Conservation (phyloP, 2,888 invertebrate species). For the Aphodius sticticus region DNA sequence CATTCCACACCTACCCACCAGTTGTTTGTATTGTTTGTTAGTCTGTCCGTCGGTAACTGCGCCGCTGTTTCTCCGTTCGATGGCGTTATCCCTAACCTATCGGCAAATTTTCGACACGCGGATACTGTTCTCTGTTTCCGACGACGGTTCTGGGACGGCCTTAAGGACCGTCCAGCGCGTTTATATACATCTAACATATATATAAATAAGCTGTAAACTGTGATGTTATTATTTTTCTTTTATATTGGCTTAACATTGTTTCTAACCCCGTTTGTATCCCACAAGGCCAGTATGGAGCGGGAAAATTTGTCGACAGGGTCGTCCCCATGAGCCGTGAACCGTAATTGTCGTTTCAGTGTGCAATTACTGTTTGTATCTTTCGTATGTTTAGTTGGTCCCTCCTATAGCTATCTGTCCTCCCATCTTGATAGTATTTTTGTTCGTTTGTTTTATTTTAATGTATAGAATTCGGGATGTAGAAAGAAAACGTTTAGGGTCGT, state of each 20-base stretch:
- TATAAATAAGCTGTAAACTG: slow-evolving; percentile 21
- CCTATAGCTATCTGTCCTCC: not conserved
- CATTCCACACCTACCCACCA: slow-evolving; percentile 11
- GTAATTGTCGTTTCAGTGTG: slow-evolving; percentile 9
- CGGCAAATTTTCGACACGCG: not conserved
- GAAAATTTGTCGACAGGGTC: slow-evolving; percentile 18
- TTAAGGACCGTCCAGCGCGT: no score
- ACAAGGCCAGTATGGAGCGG: slow-evolving; percentile 20
- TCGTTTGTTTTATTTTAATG: not conserved
- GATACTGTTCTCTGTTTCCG: not conserved
- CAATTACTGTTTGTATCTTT: not conserved
- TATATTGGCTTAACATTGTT: slow-evolving; percentile 10
- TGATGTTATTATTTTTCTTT: slow-evolving; percentile 27
- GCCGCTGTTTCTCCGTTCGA: not conserved
- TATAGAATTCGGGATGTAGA: not conserved
- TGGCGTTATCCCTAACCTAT: slow-evolving; percentile 14
- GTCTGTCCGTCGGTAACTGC: not conserved
- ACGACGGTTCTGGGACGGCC: not conserved
- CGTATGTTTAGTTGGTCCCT: not conserved
- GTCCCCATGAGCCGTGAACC: slow-evolving; percentile 7
- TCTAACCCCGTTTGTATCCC: slow-evolving; percentile 6
- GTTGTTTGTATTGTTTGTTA: slow-evolving; percentile 9
- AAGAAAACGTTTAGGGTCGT: not conserved
- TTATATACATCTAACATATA: not conserved
- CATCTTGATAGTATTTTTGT: not conserved